A percentile compares a stretch with the other conserved stretches of the same genome.
These are phyloP conservation scores for Seriola aureovittata DNA, from an alignment of 2,113 vertebrate species.

Conservation along the genomic window DNA sequence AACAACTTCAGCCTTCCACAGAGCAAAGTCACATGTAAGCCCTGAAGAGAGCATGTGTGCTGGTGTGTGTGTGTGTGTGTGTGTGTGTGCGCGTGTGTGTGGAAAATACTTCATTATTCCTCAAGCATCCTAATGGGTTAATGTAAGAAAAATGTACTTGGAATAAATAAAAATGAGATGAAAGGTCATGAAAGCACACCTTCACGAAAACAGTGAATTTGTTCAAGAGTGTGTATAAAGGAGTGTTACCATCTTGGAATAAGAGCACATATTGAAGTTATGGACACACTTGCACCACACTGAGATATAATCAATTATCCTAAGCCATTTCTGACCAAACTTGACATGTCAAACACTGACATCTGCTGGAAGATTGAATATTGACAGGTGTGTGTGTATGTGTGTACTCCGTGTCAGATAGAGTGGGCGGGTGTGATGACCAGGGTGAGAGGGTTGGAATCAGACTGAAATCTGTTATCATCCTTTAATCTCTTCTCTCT, in stretches of 20 bases:
- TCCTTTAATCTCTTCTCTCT: conserved; percentile 40
- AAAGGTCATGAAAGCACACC: background rate
- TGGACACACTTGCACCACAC: background rate
- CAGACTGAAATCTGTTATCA: conserved; percentile 24
- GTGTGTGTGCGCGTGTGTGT: no score
- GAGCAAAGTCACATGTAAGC: background rate
- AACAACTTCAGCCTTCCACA: background rate
- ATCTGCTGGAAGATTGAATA: conserved; percentile 53
- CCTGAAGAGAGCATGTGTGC: background rate
- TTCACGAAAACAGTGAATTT: no score
- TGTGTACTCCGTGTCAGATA: background rate
- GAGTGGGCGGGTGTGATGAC: background rate
- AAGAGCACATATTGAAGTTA: background rate
- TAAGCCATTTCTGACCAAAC: background rate
- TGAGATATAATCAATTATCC: background rate
- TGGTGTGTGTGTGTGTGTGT: no score
- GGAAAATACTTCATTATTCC: background rate
- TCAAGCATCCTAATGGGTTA: background rate
- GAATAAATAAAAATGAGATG: background rate
- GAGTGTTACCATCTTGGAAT: no score
- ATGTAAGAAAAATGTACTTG: background rate
- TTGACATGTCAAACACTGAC: conserved; percentile 43
- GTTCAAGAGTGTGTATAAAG: no score
- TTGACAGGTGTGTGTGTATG: background rate
- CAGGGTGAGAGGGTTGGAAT: conserved; percentile 8